These are phyloP conservation scores for Himalopsyche tibetana DNA, from an alignment of 2,888 invertebrate species.

Conservation along the genomic window DNA sequence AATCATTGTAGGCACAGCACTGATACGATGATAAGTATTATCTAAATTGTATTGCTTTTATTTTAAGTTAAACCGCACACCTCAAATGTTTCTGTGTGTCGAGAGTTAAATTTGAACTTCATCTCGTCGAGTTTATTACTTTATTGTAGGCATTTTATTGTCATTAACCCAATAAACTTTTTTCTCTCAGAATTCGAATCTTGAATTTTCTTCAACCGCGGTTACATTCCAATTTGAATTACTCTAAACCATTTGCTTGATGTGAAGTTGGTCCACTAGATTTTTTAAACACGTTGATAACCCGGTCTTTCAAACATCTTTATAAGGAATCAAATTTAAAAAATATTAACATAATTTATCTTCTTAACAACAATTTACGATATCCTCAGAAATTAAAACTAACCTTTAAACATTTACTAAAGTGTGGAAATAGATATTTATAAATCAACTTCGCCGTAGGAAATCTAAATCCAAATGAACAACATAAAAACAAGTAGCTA, in stretches of 20 bases:
- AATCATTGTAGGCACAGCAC: too few relatives aligned
- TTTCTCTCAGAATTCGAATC: background rate
- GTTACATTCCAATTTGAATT: conserved; percentile 28
- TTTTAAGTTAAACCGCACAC: conserved; percentile 4
- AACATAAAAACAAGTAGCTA: too few relatives aligned
- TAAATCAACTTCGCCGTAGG: too few relatives aligned
- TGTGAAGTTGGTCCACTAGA: background rate
- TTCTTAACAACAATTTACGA: too few relatives aligned
- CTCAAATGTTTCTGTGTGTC: conserved; percentile 14
- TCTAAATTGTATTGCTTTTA: conserved; percentile 1
- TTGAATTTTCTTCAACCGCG: background rate
- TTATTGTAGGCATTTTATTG: conserved; percentile 32
- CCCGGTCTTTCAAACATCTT: too few relatives aligned
- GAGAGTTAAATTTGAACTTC: conserved; percentile 2
- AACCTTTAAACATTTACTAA: too few relatives aligned
- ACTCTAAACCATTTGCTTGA: background rate
- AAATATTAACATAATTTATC: too few relatives aligned
- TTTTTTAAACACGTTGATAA: background rate
- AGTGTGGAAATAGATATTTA: too few relatives aligned
- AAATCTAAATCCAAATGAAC: too few relatives aligned
- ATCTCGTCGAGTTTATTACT: conserved; percentile 22
- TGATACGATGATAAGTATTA: background rate
- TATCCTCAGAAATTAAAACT: too few relatives aligned
- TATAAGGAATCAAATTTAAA: too few relatives aligned
- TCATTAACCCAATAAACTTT: conserved; percentile 41